phyloP scores from a whole-genome alignment of 2,113 vertebrate genomes.

The Columbina picui region DNA sequence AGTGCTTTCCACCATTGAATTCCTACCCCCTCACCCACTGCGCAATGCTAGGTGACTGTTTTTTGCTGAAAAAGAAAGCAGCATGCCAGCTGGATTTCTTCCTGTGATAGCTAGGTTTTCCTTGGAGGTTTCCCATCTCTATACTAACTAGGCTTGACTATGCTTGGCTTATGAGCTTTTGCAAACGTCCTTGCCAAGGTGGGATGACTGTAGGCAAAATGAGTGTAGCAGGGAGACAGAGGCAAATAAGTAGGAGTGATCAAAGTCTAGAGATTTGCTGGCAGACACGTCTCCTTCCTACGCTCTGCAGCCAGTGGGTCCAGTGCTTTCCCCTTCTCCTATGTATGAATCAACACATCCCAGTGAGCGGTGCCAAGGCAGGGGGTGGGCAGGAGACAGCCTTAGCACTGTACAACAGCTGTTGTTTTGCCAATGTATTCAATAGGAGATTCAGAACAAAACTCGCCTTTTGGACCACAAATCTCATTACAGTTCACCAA shows the following conservation, averaged over 20 bases:
- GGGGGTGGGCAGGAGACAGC: constrained; percentile 52
- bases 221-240: constrained; percentile 47
- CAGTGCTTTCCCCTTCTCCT: constrained; percentile 60
- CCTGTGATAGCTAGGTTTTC: constrained; percentile 56
- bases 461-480: neutral
- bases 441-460: constrained; percentile 15
- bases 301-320: constrained; percentile 49
- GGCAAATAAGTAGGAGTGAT: constrained; percentile 64
- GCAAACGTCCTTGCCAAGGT: constrained; percentile 42
- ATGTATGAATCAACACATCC: constrained; percentile 52
- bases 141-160: constrained; percentile 53
- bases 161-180: constrained; percentile 59
- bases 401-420: constrained; percentile 24
- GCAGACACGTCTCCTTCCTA: constrained; percentile 55
- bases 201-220: constrained; percentile 65
- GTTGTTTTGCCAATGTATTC: constrained; percentile 45
- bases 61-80: constrained; percentile 4
- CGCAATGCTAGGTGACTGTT: neutral
- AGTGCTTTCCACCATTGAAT: neutral
- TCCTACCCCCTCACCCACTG: neutral
- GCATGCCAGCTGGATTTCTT: constrained; percentile 39
- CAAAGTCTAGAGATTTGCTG: constrained; percentile 63
- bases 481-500: constrained; percentile 12
- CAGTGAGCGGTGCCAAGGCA: neutral
- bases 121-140: constrained; percentile 66